Conservation (phyloP, 2,888 invertebrate genomes). For the Morpho helenor region DNA sequence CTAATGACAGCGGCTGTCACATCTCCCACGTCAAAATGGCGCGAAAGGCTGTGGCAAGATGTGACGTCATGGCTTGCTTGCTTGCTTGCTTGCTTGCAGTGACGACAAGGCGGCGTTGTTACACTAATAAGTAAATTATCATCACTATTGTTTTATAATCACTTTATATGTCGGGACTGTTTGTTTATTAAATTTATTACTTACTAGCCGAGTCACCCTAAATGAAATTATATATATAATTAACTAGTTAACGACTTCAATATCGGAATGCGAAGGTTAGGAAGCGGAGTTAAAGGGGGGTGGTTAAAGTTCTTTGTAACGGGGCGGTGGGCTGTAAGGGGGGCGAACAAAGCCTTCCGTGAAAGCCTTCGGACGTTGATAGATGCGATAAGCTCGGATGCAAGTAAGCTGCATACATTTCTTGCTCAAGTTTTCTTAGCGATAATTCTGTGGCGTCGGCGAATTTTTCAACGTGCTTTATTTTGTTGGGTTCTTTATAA, state of each 20-base stretch:
- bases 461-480: conserved; percentile 27
- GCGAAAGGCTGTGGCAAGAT: too few species aligned
- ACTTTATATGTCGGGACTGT: too few species aligned
- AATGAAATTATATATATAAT: conserved; percentile 16
- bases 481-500: conserved; percentile 14
- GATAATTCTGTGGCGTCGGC: conserved; percentile 41
- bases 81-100: too few species aligned
- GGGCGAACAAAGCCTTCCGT: conserved; percentile 73
- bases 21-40: too few species aligned
- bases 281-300: conserved; percentile 61
- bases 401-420: conserved; percentile 77
- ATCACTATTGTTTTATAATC: too few species aligned
- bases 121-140: too few species aligned
- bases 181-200: too few species aligned
- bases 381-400: conserved; percentile 77
- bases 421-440: conserved; percentile 59
- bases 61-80: too few species aligned
- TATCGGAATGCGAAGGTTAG: conserved; percentile 41
- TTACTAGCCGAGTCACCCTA: too few species aligned
- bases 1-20: too few species aligned
- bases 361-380: conserved; percentile 74
- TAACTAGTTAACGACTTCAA: conserved; percentile 24
- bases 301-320: conserved; percentile 66
- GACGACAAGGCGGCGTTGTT: too few species aligned
- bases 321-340: conserved; percentile 40